Percentiles rank a stretch among this genome's conserved stretches.
Conservation (phyloP, 2,113 vertebrate genomes). For the Rousettus leschenaultii region DNA sequence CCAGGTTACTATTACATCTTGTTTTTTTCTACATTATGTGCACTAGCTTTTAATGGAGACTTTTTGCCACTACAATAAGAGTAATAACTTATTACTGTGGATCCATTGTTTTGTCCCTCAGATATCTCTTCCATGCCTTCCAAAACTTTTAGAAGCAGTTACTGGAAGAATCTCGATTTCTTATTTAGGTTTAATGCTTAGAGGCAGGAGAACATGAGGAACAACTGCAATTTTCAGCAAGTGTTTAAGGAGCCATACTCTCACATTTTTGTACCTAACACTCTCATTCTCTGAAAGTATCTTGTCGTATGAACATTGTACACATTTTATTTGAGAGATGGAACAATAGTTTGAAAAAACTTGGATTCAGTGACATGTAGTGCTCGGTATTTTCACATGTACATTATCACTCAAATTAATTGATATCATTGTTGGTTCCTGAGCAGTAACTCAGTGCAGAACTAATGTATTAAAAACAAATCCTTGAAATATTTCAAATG, state of each 20-base stretch:
- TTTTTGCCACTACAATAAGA: background rate
- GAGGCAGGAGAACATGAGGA: background rate
- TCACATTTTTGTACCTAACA: background rate
- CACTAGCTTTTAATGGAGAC: background rate
- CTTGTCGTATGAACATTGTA: background rate
- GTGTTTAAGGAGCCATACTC: background rate
- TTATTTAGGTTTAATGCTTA: background rate
- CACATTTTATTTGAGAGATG: background rate
- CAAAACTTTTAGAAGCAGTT: background rate
- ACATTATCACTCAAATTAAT: background rate
- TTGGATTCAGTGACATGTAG: background rate
- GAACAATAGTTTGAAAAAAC: background rate
- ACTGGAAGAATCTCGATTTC: background rate
- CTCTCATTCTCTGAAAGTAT: background rate
- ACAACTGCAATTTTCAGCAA: background rate
- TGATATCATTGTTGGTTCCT: background rate
- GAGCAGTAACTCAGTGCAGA: background rate
- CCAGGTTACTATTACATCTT: background rate
- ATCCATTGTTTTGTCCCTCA: background rate
- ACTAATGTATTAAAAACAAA: background rate
- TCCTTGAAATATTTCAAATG: background rate
- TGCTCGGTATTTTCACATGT: background rate
- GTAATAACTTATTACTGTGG: background rate
- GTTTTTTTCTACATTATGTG: background rate
- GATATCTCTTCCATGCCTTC: background rate